Base-by-base conservation (phyloP, 2,888 invertebrate species). In the Lomographa bimaculata region DNA sequence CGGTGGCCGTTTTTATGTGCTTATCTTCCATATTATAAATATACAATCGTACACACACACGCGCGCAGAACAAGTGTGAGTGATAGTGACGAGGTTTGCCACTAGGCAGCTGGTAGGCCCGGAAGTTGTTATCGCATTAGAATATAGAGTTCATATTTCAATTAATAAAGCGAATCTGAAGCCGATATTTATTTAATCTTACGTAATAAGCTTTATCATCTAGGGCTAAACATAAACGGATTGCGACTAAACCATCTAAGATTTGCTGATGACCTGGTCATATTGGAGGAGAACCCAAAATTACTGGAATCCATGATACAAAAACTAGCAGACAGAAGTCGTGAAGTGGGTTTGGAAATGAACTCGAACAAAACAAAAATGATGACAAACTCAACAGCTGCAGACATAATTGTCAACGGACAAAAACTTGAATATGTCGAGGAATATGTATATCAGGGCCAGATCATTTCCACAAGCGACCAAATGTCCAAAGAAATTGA, bases 1-100 rank as follows among this genome's bases (percentile, higher is more conserved):
- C 32, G 37, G 42, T 46, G 48, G 45, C 46, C 46, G 28, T 35
- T 21, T 46, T 42, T 44, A 23, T 44, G n/a, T n/a, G n/a, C n/a
- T 40, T 47, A 37, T 43, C 28, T 12, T 7, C 29, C n/a, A 11
- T 28, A 10, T 14, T n/a, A n/a, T n/a, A n/a, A n/a, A n/a, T n/a
- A n/a, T n/a, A n/a, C n/a, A n/a, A n/a, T n/a, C n/a, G n/a, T n/a
- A n/a, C n/a, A n/a, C n/a, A n/a, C n/a, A n/a, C n/a, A n/a, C n/a
- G n/a, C 3, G 24, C 11, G 19, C 12, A 2, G 12, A 11, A 25
- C 25, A 25, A 2, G 12, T 12, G 1, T 7, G 25, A 7, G 7
- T 5, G 12, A 24, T 11, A 11, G 25, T 14, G 7, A 7, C n/a
- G 21, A 5, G 14, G 7, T 6, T 3, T 7, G 10, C 9, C n/a